Evolutionary conservation across 2,113 vertebrate genomes (phyloP), one percentile per base, ranked within the genome.

Genomic region (Calidris pugnax): DNA sequence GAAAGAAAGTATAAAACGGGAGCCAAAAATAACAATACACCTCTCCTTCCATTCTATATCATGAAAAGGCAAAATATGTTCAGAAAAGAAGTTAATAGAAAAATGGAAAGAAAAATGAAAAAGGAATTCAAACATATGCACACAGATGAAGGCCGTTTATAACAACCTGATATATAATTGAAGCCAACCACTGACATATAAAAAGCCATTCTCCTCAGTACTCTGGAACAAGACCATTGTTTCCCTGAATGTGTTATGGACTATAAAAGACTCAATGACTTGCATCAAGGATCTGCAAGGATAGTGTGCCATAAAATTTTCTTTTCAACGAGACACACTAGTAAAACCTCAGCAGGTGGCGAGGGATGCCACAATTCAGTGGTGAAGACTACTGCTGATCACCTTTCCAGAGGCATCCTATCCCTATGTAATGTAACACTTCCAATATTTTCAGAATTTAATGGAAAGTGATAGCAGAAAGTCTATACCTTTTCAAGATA

Each of bases 371-470:
- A 75, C 60, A 79, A 57, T 26, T 69, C 82, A 24, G 24, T 20
- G 10, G 45, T 48, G 24, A 60, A 45, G 82, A 94, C 56, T 14
- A 20, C 32, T 43, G 56, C 87, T 83, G 67, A 60, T 92, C 62
- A 76, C 78, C 33, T 53, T 94, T 92, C 62, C 30, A 85, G 71
- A 7, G 10, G 19, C 53, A 83, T 73, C 53, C 63, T 16, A 89
- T 28, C 23, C 45, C 41, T 75, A 6, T 45, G 41, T 45, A 95
- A 90, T 6, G 35, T 45, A 83, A 83, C 23, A 39, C 33, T 79
- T 72, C 4, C 0, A 0, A 18, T 2, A 1, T 16, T 50, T 39
- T 82, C 19, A 27, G 71, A 85, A 71, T 1, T 55, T 35, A 93
- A 66, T 26, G 37, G 28, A 67, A 81, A 74, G 23, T 1, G 20